A percentile compares a stretch with the other conserved stretches of the same genome.
Evolutionary conservation across 2,113 vertebrate genomes (phyloP).

Genomic region (Cyprinodon brontotheroides): DNA sequence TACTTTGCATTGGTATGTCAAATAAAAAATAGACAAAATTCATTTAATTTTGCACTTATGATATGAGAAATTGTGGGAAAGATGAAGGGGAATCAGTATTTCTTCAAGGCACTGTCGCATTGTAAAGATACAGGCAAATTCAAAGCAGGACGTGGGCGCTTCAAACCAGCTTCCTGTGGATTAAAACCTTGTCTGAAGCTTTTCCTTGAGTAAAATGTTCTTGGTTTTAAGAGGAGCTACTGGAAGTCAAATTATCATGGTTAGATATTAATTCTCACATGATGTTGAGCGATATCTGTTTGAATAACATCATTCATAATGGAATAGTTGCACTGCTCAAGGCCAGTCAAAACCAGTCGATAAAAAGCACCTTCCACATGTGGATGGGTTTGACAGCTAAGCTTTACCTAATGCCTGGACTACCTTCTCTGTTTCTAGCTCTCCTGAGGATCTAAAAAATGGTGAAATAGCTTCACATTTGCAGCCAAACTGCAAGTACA

Average conservation of each 20-base stretch:
- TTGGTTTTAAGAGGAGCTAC: conserved; percentile 25
- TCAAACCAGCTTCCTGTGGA: conserved; percentile 11
- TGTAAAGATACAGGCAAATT: not conserved
- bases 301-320: conserved; percentile 58
- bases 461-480: not conserved
- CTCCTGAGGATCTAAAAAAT: not conserved
- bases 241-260: conserved; percentile 21
- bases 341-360: conserved; percentile 21
- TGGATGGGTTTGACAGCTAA: not conserved
- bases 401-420: not conserved
- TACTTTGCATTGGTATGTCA: no score
- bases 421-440: conserved; percentile 1
- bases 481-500: not conserved
- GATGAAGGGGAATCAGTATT: not conserved
- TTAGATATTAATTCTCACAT: conserved; percentile 50
- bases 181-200: conserved; percentile 1
- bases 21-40: no score
- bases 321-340: conserved; percentile 31
- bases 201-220: conserved; percentile 19
- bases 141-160: not conserved
- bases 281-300: conserved; percentile 46
- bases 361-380: conserved; percentile 4
- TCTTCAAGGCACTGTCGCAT: not conserved
- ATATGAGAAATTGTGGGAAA: not conserved
- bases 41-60: not conserved